Percentiles rank a stretch among this genome's conserved stretches.
Conservation (phyloP, 2,797 vertebrate species). For the Eurystomus glaucurus region DNA sequence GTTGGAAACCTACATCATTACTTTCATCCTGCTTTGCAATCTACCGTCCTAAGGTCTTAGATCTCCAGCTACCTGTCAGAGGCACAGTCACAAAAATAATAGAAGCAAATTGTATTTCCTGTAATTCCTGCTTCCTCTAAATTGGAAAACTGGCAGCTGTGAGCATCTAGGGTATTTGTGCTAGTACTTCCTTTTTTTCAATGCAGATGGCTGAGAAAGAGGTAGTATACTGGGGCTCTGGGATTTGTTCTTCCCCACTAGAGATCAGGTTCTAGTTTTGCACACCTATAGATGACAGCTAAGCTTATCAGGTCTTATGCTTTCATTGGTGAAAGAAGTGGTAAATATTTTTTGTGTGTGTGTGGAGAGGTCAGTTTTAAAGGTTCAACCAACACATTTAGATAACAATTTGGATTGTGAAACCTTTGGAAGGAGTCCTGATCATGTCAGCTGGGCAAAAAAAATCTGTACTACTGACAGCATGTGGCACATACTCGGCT, state of each 20-base stretch:
- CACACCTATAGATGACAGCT: neutral
- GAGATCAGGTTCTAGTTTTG: accelerated
- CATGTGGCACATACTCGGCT: neutral
- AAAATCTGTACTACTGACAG: neutral
- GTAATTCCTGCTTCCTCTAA: neutral
- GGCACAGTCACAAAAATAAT: neutral
- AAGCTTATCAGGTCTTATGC: neutral
- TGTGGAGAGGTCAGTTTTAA: neutral
- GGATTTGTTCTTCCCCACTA: neutral
- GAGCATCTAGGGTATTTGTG: neutral
- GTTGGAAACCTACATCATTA: neutral
- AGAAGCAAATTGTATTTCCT: neutral
- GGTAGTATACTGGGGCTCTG: neutral
- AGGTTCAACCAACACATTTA: neutral
- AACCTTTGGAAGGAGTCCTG: neutral
- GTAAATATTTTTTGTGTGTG: neutral
- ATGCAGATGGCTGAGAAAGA: neutral
- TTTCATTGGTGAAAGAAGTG: neutral
- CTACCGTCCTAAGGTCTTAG: neutral
- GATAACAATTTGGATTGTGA: neutral
- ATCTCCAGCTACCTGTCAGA: neutral
- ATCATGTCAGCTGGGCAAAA: neutral
- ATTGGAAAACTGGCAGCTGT: neutral
- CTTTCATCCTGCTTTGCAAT: neutral
- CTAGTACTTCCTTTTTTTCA: neutral